phyloP scores from a whole-genome alignment of 2,888 invertebrate species.

The Apodemia mormo region DNA sequence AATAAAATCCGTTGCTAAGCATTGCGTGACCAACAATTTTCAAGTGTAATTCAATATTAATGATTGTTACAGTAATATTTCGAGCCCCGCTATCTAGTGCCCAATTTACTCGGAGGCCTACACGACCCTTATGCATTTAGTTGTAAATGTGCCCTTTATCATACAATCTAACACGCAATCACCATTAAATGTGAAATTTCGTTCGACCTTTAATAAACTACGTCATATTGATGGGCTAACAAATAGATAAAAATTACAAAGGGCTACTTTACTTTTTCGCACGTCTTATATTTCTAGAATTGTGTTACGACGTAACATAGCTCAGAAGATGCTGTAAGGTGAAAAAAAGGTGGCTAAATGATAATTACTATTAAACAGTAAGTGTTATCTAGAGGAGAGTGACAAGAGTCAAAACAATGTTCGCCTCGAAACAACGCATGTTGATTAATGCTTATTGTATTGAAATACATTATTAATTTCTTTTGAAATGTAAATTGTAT shows the following conservation, averaged over 20 bases:
- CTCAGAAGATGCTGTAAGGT: no score
- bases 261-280: no score
- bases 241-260: neutral
- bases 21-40: conserved; percentile 19
- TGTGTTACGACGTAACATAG: no score
- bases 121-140: conserved; percentile 20
- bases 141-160: conserved; percentile 27
- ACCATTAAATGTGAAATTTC: conserved; percentile 39
- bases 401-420: no score
- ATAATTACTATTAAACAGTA: no score
- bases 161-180: conserved; percentile 42
- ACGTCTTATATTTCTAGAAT: no score
- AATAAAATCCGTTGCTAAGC: neutral
- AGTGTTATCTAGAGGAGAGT: no score
- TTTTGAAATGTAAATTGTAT: no score
- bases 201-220: conserved; percentile 26
- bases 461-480: no score
- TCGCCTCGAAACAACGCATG: no score
- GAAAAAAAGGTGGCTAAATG: no score
- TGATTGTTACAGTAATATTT: conserved; percentile 36
- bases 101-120: conserved; percentile 25
- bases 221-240: conserved; percentile 16
- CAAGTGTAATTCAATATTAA: conserved; percentile 34
- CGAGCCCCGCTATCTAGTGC: conserved; percentile 32
- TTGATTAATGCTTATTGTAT: no score